Evolutionary conservation across 2,113 vertebrate genomes (phyloP).

Genomic region (Rana temporaria): DNA sequence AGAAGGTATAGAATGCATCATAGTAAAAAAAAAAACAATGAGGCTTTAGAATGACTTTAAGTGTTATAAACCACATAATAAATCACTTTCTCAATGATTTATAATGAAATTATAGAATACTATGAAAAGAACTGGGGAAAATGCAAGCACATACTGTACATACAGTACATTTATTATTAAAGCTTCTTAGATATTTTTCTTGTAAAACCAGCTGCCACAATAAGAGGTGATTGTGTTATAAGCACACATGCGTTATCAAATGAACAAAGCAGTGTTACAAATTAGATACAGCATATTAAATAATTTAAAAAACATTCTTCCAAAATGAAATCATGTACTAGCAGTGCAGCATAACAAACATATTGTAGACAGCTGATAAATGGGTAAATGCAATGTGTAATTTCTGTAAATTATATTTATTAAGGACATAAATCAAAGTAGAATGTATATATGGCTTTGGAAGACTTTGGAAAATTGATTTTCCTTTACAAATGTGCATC

Average conservation of each 20-base stretch:
- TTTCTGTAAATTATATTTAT: background rate
- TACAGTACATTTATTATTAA: conserved; percentile 25
- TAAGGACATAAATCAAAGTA: background rate
- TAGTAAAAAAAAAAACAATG: no score
- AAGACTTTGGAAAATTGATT: no score
- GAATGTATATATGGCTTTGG: background rate
- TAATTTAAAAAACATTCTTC: background rate
- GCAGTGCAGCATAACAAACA: background rate
- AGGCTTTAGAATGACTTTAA: no score
- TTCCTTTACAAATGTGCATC: no score
- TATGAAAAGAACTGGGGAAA: background rate
- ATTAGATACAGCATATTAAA: background rate
- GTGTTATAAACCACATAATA: background rate
- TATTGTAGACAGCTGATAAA: background rate
- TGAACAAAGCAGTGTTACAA: background rate
- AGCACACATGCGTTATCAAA: conserved; percentile 6
- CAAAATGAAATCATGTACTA: background rate
- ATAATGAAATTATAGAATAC: background rate
- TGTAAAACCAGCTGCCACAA: conserved; percentile 16
- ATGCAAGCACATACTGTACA: background rate
- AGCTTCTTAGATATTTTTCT: background rate
- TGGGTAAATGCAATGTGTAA: background rate
- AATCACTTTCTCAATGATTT: background rate
- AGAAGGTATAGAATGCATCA: no score
- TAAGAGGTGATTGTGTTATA: conserved; percentile 20